These are phyloP conservation scores for Ascidia mentula DNA, from an alignment of 23 tunicate genomes.

Conservation along the genomic window DNA sequence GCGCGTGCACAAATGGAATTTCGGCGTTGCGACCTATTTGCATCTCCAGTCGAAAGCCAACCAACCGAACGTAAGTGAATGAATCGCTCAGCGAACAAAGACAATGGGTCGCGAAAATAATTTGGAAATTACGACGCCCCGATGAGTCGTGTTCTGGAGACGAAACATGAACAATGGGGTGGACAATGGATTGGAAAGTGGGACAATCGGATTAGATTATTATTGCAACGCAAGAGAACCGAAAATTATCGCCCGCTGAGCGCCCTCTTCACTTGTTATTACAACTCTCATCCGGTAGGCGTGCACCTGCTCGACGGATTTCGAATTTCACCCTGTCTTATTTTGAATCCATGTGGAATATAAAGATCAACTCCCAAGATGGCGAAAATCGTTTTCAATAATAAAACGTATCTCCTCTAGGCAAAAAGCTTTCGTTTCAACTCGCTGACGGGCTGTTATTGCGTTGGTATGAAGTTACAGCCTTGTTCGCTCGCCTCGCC, in stretches of 20 bases:
- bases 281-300: not conserved
- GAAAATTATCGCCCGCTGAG: not conserved
- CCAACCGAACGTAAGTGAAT: not conserved
- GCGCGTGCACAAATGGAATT: not conserved
- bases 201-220: not conserved
- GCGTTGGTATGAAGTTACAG: not conserved
- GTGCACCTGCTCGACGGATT: too few species aligned
- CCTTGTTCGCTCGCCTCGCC: not conserved
- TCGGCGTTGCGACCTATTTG: not conserved
- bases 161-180: conserved; percentile 6
- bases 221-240: not conserved
- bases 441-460: not conserved
- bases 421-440: too few species aligned
- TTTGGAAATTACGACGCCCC: conserved; percentile 1
- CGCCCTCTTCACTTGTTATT: conserved; percentile 1
- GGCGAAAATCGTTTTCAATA: not conserved
- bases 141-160: not conserved
- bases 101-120: not conserved
- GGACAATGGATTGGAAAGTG: conserved; percentile 9
- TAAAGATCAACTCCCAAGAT: too few species aligned
- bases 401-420: not conserved
- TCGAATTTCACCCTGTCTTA: too few species aligned
- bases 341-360: too few species aligned
- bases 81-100: conserved; percentile 6
- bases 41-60: not conserved